Evolutionary conservation across 2,113 vertebrate species (phyloP), one percentile per base, ranked within the genome.

Genomic region (Colistium nudipinnis): DNA sequence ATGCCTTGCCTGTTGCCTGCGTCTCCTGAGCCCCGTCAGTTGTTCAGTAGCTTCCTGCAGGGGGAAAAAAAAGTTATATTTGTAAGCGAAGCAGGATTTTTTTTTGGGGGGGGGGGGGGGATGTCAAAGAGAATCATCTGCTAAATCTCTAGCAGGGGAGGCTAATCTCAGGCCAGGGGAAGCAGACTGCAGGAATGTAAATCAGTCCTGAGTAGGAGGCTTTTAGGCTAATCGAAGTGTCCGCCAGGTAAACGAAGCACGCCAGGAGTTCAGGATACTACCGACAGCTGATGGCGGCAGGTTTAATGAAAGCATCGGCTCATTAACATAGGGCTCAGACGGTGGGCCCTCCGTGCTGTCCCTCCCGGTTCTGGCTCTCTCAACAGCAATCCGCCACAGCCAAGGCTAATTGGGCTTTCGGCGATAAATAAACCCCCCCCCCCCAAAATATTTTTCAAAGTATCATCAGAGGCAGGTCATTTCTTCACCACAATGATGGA

Each of bases 301-400:
- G 49, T 81, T 82, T 88, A 88, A 90, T 90, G 70, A 90, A 87
- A 89, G 76, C 31, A 13, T 74, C 84, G 82, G 75, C 83, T 89
- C 80, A 89, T 91, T 89, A 86, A 86, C 78, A 87, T 84, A 77
- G 62, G 43, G 68, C 68, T 74, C 70, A 74, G 78, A 70, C 52
- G 49, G 76, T 71, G 74, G 68, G n/a, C n/a, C 70, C 78, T 27
- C 2, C 43, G 38, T 28, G 57, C 55, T 56, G 70, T 84, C 72
- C 81, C 80, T 78, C 65, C 38, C 67, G 69, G 68, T 74, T n/a
- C 83, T 87, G 33, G 67, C 86, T 88, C 88, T 81, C 75, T 72
- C 72, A 70, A 71, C 55, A 66, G 69, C 47, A 61, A 75, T 84
- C 84, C 71, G 65, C 76, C 59, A 31, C 66, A 64, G 67, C 59